Evolutionary conservation across 2,113 vertebrate species (phyloP).

Genomic region (Anguilla rostrata): DNA sequence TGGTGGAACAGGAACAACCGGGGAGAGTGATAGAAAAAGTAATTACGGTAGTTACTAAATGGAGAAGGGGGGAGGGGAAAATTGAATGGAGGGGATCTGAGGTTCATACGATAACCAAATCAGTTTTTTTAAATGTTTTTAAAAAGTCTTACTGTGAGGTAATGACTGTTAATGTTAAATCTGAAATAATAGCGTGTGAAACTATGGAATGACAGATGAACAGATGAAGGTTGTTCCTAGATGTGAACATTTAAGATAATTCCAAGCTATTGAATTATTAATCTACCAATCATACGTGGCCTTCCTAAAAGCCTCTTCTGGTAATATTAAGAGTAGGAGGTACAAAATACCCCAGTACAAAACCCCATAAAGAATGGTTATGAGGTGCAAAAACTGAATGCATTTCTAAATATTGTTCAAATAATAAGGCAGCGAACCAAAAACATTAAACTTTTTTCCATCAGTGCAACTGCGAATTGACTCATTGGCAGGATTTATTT

Average conservation of each 20-base stretch:
- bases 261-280: neutral
- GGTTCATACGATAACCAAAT: neutral
- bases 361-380: neutral
- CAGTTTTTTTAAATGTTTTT: neutral
- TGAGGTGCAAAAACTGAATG: neutral
- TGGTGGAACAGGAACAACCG: neutral
- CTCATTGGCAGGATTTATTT: neutral
- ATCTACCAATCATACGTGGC: neutral
- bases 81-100: slow-evolving; percentile 6
- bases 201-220: neutral
- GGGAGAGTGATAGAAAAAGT: neutral
- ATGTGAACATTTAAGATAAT: neutral
- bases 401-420: no score
- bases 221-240: neutral
- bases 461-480: neutral
- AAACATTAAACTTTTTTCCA: no score
- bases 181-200: neutral
- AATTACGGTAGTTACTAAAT: neutral
- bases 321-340: neutral
- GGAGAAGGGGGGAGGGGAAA: neutral
- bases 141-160: no score
- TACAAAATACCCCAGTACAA: neutral
- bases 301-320: neutral
- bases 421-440: no score
- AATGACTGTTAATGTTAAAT: neutral